Base-by-base conservation (phyloP, 23 tunicate genomes). In the Halocynthia aurantium region DNA sequence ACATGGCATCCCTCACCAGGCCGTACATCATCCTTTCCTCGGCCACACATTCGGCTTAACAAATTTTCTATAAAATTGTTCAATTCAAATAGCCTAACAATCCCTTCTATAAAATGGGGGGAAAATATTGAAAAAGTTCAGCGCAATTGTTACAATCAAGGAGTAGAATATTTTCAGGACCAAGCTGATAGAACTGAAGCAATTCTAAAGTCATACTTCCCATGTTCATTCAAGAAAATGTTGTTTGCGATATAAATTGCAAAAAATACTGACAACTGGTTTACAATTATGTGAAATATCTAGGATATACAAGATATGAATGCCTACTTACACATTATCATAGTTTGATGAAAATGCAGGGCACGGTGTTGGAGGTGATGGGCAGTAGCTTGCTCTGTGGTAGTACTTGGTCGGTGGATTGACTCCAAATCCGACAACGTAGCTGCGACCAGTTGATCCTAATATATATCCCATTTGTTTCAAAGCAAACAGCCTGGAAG, bases 371-470 rank as follows among this genome's bases (percentile, higher is more conserved):
- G 88, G 92, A 6, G 80, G 85, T 8, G 57, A 2, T 8, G 91
- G 91, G 81, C 98, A 93, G 71, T 80, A 93, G 52, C 93, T 86
- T 20, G 88, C 81, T 68, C 83, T 79, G 75, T 93, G 98, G 76
- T 52, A 87, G 58, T 83, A 76, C 10, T 87, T 63, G 9, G 31
- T 62, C 6, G 98, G 98, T 15, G 79, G 75, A 52, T 84, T 84
- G 6, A 61, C 62, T 13, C 98, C 98, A 51, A 83, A 93, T 17
- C 89, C 98, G 50, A 93, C 82, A 22, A 84, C 85, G 82, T 75
- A 93, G 65, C 89, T 87, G 70, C 84, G 61, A 52, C 98, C 95
- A 56, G 54, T 76, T n/a, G 76, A 51, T 40, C 98, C 98, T 15
- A 93, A 77, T 8, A 93, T 88, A 58, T 93, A 93, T 52, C 81